A percentile compares a stretch with the other conserved stretches of the same genome.
These are phyloP conservation scores for Cantharis rustica DNA, from an alignment of 2,888 invertebrate species.

Conservation along the genomic window DNA sequence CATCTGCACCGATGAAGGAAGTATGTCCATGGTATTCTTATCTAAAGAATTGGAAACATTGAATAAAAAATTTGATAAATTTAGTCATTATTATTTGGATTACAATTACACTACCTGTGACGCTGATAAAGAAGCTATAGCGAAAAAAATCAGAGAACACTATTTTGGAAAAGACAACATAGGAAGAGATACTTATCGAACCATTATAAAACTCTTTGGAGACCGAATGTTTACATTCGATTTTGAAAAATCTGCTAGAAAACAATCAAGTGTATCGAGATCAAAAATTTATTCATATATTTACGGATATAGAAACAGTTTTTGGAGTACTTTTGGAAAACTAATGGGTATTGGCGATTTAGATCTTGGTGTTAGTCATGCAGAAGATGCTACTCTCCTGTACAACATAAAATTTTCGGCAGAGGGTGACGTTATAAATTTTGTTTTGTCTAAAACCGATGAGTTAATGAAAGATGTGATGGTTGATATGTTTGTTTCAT, in stretches of 20 bases:
- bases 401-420: not conserved
- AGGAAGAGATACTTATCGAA: not conserved
- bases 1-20: conserved; percentile 71
- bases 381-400: not conserved
- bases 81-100: not conserved
- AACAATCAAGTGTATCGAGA: not conserved
- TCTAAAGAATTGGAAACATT: not conserved
- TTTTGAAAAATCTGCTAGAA: not conserved
- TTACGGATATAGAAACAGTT: not conserved
- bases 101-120: not conserved
- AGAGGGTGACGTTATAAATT: not conserved
- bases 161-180: not conserved
- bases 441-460: not conserved
- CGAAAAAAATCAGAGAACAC: not conserved
- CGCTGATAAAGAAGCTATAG: not conserved
- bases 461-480: not conserved
- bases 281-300: not conserved
- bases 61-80: not conserved
- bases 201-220: not conserved
- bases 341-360: not conserved
- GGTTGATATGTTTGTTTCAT: not conserved
- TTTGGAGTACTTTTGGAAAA: not conserved
- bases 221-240: conserved; percentile 41
- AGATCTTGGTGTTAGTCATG: conserved; percentile 3
- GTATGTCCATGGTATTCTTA: conserved; percentile 53